phyloP scores from a whole-genome alignment of 1,140 invertebrate species.

The Gryon sp. region DNA sequence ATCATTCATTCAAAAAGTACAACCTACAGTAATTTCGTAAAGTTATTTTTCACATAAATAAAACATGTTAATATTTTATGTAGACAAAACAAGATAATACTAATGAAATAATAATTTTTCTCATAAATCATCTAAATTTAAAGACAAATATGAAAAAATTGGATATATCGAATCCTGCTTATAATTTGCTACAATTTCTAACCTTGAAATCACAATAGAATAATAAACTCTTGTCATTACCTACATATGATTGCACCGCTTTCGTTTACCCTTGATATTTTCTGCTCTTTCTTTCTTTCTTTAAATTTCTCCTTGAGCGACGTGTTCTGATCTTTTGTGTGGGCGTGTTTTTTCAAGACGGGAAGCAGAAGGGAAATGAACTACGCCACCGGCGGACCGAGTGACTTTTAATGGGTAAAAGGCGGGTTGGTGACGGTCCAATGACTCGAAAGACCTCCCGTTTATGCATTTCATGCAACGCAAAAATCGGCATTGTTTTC shows the following conservation, averaged over 20 bases:
- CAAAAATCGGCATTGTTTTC: background rate
- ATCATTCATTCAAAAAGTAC: no score
- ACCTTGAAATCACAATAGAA: background rate
- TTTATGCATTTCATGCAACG: slow-evolving; percentile 40
- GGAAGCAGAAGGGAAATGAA: slow-evolving; percentile 60
- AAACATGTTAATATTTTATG: no score
- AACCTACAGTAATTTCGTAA: no score
- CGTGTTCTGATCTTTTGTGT: slow-evolving; percentile 55
- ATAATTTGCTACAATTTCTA: no score
- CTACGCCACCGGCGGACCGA: slow-evolving; percentile 58
- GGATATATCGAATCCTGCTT: no score
- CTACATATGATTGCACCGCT: slow-evolving; percentile 3
- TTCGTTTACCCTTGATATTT: background rate
- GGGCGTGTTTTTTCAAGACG: slow-evolving; percentile 56
- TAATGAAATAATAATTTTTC: no score
- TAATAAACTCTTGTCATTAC: background rate
- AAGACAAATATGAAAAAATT: no score
- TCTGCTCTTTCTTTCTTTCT: slow-evolving; percentile 6
- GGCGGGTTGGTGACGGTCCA: slow-evolving; percentile 76
- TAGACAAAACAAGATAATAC: no score
- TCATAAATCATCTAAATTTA: no score
- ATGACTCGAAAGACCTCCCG: slow-evolving; percentile 73
- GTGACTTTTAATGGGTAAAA: slow-evolving; percentile 76
- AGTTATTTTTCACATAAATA: no score
- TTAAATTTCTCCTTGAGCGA: slow-evolving; percentile 26